Evolutionary conservation across 2,113 vertebrate species (phyloP).

Genomic region (Uria lomvia): DNA sequence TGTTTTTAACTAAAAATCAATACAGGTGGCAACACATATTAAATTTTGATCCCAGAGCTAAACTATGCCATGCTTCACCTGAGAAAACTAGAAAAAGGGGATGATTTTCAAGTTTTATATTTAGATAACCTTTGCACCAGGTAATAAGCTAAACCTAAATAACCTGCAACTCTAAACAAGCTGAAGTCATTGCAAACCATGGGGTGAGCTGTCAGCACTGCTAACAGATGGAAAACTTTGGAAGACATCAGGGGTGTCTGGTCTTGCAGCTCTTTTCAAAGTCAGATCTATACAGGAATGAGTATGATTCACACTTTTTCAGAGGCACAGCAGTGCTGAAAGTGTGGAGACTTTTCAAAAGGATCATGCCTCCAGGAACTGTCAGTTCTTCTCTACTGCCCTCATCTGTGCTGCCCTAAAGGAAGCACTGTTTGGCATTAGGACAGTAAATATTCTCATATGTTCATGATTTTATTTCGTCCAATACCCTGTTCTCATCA

Average conservation of each 20-base stretch:
- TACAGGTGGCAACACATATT: neutral
- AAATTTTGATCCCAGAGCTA: neutral
- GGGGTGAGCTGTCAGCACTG: neutral
- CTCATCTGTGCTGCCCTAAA: neutral
- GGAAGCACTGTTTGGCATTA: neutral
- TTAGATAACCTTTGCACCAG: neutral
- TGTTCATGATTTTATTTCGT: neutral
- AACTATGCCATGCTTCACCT: neutral
- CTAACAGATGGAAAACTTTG: neutral
- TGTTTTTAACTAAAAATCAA: neutral
- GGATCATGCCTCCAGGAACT: neutral
- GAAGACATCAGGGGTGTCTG: accelerated
- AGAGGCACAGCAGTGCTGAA: constrained; percentile 22
- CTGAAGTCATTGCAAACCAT: neutral
- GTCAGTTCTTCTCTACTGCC: constrained; percentile 1
- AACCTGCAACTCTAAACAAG: neutral
- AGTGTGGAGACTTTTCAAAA: neutral
- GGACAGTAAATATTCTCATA: neutral
- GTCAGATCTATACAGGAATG: neutral
- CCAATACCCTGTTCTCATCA: neutral
- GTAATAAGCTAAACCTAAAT: neutral
- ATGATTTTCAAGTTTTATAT: neutral
- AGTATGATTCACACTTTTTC: neutral
- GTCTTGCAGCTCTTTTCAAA: constrained; percentile 6
- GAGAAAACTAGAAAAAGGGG: neutral